A percentile compares a stretch with the other conserved stretches of the same genome.
These are phyloP conservation scores for Argynnis bischoffii DNA, from an alignment of 2,888 invertebrate genomes.

Conservation along the genomic window DNA sequence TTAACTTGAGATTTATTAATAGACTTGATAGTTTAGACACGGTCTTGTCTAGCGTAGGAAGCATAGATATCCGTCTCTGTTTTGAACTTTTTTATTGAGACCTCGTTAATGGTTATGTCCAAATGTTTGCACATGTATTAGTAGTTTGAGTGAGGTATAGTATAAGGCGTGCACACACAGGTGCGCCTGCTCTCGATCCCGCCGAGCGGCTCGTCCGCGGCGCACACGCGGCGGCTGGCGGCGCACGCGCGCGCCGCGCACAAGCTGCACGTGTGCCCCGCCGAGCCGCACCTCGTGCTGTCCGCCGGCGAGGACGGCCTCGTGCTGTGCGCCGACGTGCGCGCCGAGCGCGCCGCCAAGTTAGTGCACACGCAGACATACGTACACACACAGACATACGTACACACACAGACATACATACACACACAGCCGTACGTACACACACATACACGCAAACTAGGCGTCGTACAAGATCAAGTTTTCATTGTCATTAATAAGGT, in stretches of 20 bases:
- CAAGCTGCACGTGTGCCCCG: constrained; percentile 89
- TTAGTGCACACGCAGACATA: constrained; percentile 27
- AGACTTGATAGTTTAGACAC: no score
- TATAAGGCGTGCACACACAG: constrained; percentile 48
- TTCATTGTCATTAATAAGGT: no score
- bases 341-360: constrained; percentile 84
- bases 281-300: constrained; percentile 89
- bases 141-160: no score
- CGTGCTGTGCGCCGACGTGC: constrained; percentile 91
- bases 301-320: constrained; percentile 95
- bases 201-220: constrained; percentile 78
- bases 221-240: constrained; percentile 82
- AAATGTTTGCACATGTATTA: no score
- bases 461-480: no score
- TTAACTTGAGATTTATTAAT: no score
- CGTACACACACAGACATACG: neutral
- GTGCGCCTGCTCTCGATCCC: constrained; percentile 84
- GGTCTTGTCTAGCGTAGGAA: no score
- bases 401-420: neutral
- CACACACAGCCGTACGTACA: neutral
- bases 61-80: no score
- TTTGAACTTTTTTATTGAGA: no score
- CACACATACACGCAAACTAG: neutral
- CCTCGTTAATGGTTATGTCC: no score
- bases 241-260: constrained; percentile 91